These are phyloP conservation scores for Zoanthus sansibaricus DNA, from an alignment of 92 coral and sea anemone species.

Conservation along the genomic window DNA sequence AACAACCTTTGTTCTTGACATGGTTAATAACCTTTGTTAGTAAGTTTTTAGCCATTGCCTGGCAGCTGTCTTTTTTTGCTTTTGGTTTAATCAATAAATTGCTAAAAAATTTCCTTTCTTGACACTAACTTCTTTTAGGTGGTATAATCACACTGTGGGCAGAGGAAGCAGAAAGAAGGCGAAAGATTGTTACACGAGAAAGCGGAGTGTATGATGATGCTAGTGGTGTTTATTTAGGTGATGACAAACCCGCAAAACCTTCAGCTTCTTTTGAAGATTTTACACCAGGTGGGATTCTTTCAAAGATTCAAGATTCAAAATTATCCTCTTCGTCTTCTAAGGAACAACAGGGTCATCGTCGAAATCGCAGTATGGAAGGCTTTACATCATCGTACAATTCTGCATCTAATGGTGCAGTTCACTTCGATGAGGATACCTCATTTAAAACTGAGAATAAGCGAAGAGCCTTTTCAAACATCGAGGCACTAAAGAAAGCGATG, in stretches of 20 bases:
- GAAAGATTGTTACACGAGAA: slow-evolving; percentile 80
- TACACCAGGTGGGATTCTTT: slow-evolving; percentile 84
- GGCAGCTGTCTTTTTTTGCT: no score
- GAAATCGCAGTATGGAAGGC: slow-evolving; percentile 69
- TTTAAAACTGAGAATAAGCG: slow-evolving; percentile 61
- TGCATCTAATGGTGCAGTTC: neutral
- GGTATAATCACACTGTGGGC: slow-evolving; percentile 87
- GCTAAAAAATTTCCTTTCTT: neutral
- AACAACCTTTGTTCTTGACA: no score
- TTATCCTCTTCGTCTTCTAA: neutral
- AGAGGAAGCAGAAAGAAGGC: slow-evolving; percentile 82
- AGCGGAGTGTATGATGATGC: slow-evolving; percentile 93
- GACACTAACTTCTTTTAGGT: slow-evolving; percentile 55
- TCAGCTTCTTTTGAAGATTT: slow-evolving; percentile 71
- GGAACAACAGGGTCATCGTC: slow-evolving; percentile 61
- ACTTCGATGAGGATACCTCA: slow-evolving; percentile 1
- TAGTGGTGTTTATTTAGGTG: slow-evolving; percentile 96
- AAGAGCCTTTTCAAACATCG: slow-evolving; percentile 72
- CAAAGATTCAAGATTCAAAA: slow-evolving; percentile 58
- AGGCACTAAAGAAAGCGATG: slow-evolving; percentile 23
- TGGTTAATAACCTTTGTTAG: no score
- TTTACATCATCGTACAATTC: neutral
- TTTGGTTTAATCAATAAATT: no score
- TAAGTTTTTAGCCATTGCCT: neutral
- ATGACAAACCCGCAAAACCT: slow-evolving; percentile 73